A percentile compares a stretch with the other conserved stretches of the same genome.
phyloP scores from a whole-genome alignment of 2,888 invertebrate species.

The Plebejus argus region DNA sequence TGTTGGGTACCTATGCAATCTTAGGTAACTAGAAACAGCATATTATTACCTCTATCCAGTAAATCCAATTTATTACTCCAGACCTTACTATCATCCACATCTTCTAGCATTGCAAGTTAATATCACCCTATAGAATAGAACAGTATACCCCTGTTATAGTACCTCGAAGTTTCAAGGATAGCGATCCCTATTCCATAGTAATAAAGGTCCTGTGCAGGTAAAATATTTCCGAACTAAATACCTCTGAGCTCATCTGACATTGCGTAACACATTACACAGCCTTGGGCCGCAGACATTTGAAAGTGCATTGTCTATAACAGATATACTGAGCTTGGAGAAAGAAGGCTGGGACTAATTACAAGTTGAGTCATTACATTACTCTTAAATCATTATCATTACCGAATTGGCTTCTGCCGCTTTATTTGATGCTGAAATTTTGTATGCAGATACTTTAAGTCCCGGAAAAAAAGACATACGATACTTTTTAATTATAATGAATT shows the following conservation, averaged over 20 bases:
- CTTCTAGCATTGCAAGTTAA: neutral
- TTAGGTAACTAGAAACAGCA: no score
- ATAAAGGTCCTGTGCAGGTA: neutral
- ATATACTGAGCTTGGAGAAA: neutral
- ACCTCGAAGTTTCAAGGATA: neutral
- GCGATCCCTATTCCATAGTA: neutral
- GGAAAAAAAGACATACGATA: no score
- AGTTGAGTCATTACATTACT: neutral
- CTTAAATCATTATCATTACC: neutral
- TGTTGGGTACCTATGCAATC: no score
- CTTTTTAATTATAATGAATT: no score
- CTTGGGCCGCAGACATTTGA: constrained; percentile 7
- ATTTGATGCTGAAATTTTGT: no score
- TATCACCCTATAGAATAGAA: neutral
- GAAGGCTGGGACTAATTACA: neutral
- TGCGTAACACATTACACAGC: neutral
- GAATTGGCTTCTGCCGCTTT: no score
- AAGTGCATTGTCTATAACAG: constrained; percentile 6
- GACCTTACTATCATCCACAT: neutral
- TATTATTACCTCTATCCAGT: no score
- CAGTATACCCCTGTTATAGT: neutral
- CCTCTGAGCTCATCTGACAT: neutral
- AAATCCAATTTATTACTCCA: no score
- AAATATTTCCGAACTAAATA: neutral
- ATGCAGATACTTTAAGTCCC: no score